phyloP scores from a whole-genome alignment of 2,797 vertebrate genomes.

The Protonibea diacanthus region DNA sequence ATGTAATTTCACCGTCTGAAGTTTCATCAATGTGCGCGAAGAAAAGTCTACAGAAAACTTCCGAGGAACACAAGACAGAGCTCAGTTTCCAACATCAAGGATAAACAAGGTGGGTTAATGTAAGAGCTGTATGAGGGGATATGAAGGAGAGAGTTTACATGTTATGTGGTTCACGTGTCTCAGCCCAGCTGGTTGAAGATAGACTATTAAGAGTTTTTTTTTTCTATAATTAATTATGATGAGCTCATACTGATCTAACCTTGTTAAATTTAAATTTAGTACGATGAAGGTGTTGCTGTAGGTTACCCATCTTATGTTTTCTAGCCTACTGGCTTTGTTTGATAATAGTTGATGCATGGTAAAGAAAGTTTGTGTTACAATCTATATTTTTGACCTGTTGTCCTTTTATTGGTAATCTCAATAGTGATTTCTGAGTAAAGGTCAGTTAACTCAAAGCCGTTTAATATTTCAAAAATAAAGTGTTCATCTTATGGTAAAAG shows the following conservation, averaged over 20 bases:
- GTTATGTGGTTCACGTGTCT: background rate
- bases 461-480: background rate
- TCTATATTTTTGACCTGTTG: background rate
- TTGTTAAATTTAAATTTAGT: background rate
- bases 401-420: background rate
- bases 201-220: background rate
- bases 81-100: background rate
- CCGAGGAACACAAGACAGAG: background rate
- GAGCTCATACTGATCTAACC: background rate
- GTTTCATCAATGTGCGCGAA: background rate
- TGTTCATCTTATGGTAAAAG: background rate
- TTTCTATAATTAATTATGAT: no score
- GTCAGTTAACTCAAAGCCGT: background rate
- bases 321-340: background rate
- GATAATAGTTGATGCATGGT: background rate
- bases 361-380: background rate
- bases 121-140: background rate
- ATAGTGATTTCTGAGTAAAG: background rate
- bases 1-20: conserved; percentile 6
- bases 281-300: background rate
- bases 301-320: fast-evolving
- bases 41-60: background rate
- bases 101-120: conserved; percentile 26
- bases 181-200: background rate
- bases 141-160: no score